phyloP scores from a whole-genome alignment of 2,113 vertebrate species.

The Oxygymnocypris stewartii region DNA sequence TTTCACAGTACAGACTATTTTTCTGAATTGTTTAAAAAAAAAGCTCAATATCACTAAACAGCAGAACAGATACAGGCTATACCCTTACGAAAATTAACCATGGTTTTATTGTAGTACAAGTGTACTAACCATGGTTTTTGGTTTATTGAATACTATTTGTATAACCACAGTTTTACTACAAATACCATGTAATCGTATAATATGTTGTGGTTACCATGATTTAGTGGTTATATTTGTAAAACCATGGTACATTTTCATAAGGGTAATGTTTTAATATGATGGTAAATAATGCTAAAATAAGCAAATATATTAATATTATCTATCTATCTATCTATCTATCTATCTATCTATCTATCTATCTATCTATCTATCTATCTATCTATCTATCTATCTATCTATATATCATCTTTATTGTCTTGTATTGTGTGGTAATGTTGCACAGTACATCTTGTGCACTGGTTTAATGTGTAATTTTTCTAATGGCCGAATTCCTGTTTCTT shows the following conservation, averaged over 20 bases:
- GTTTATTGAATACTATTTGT: no score
- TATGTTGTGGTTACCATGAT: no score
- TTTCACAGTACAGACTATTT: neutral
- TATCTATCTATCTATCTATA: neutral
- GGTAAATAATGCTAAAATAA: neutral
- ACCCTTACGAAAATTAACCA: no score
- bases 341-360: neutral
- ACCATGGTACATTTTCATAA: no score
- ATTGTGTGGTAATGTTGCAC: neutral
- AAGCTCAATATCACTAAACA: neutral
- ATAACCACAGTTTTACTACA: no score
- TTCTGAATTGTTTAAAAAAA: neutral
- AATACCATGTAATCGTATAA: no score
- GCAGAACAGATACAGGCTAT: no score
- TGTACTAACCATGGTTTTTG: no score
- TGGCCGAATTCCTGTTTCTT: slow-evolving; percentile 27
- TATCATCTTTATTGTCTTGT: neutral
- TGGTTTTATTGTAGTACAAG: no score
- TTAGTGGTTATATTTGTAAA: no score
- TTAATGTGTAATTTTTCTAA: slow-evolving; percentile 19
- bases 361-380: neutral
- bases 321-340: slow-evolving; percentile 1
- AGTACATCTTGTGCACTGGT: neutral
- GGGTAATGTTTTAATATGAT: neutral
- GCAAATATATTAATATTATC: neutral